A percentile compares a stretch with the other conserved stretches of the same genome.
phyloP scores from a whole-genome alignment of 1,140 invertebrate genomes.

The Drosophila nebulosa region DNA sequence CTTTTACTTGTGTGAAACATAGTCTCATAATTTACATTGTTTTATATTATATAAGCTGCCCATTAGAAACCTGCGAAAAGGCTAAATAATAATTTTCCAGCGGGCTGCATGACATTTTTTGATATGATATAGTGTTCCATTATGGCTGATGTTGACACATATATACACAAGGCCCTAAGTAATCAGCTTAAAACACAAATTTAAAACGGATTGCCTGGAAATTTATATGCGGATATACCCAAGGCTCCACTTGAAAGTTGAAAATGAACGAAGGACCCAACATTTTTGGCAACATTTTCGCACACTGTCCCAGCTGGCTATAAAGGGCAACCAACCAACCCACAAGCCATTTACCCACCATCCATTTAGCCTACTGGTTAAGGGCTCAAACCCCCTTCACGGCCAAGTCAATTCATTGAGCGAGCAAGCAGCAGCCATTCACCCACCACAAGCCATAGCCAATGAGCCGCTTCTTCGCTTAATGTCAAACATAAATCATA shows the following conservation, averaged over 20 bases:
- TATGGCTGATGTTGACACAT: neutral
- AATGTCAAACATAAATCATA: slow-evolving; percentile 74
- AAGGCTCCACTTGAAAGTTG: slow-evolving; percentile 6
- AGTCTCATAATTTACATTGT: no score
- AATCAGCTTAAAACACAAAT: slow-evolving; percentile 6
- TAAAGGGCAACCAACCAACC: neutral
- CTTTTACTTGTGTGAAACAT: no score
- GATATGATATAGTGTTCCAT: neutral
- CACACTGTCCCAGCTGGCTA: slow-evolving; percentile 15
- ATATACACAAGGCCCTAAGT: neutral
- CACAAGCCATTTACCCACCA: neutral
- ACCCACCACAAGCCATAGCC: slow-evolving; percentile 16
- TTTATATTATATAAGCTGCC: neutral
- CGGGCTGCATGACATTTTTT: neutral
- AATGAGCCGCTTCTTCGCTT: slow-evolving; percentile 54
- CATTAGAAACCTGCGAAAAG: neutral
- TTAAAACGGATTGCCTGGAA: neutral
- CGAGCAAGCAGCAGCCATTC: neutral
- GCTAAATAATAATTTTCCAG: neutral
- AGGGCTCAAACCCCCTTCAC: neutral
- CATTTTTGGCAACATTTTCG: slow-evolving; percentile 3
- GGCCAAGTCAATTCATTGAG: slow-evolving; percentile 1
- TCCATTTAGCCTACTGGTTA: neutral
- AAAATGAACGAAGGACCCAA: neutral
- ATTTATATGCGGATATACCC: neutral